Base-by-base conservation (phyloP, 2,888 invertebrate species). In the Eueremaeus valkanovi region DNA sequence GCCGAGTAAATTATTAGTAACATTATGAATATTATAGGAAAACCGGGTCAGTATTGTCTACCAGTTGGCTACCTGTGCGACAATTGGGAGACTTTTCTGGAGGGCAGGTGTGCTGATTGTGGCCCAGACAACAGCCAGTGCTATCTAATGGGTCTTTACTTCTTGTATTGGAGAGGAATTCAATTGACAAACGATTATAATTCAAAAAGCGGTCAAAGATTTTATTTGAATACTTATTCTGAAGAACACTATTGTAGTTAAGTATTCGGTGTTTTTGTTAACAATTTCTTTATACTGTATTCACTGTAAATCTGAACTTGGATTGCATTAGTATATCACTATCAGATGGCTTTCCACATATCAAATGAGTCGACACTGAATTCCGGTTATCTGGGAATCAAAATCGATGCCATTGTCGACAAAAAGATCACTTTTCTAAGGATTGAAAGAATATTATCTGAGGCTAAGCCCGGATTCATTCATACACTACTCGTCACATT, bases 271-370 rank as follows among this genome's bases (percentile, higher is more conserved):
- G 29, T 29, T 29, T 27, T 9, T 8, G 11, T 5, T 3, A 36
- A 66, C 5, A 36, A 36, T 29, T 66, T 16, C 1, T 21, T n/a
- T 5, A 66, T 36, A 31, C 11, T 63, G 31, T 66, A 33, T n/a
- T n/a, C n/a, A 36, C 36, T 5, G 2, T 5, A 42, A 45, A 42
- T 29, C 36, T n/a, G n/a, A n/a, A n/a, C n/a, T n/a, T n/a, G n/a
- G n/a, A n/a, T n/a, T n/a, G n/a, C n/a, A n/a, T n/a, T n/a, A 70
- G 70, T 70, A 24, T 42, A 21, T 70, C 70, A 70, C 45, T 70
- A 70, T 70, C 70, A 70, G 42, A 42, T 70, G 6, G 70, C 70
- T 16, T 18, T 70, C 18, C 70, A 70, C 16, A 29, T 70, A 0
- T 9, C 45, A 1, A 3, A 36, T 24, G 36, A 66, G 1, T 66